Evolutionary conservation across 2,888 invertebrate genomes (phyloP), one percentile per base, ranked within the genome.

Genomic region (Anarsia innoxiella): DNA sequence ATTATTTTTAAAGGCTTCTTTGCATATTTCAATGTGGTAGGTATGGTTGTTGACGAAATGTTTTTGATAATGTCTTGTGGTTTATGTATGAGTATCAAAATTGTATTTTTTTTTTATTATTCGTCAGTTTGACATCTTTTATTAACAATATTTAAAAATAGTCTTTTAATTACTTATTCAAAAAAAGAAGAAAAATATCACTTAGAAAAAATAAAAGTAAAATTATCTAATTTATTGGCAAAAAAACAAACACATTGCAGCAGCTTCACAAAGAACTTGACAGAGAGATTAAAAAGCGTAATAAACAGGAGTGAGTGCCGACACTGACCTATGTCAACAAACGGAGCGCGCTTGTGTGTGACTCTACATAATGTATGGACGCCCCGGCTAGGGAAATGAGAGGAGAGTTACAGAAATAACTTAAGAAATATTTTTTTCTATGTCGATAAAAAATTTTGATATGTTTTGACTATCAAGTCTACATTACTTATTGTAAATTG

Each of bases 281-380:
- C 51, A 42, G 40, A 36, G 40, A 44, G 40, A 52, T 55, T 59
- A 73, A 74, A 71, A 64, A 60, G 50, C 31, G 16, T 47, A 56
- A 60, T 58, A 55, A 55, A 63, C 45, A 45, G 36, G 50, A 40
- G 46, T 49, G 51, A 52, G 56, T 51, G 51, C 62, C 69, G 70
- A 65, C 69, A 75, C 80, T 80, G 78, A 82, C 82, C 82, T 78
- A 76, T 72, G 79, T 77, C 78, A 82, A 82, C 74, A 72, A 60
- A 67, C 67, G 57, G 57, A 52, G 49, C 49, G 48, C 44, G 49
- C 26, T 45, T 40, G 31, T 53, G 65, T 58, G 59, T 58, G 59
- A 27, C 39, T 37, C 39, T 39, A 44, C 47, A 45, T 40, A 34
- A 41, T 51, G 38, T 45, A 48, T 48, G 51, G 34, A 37, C 26